Evolutionary conservation across 2,797 vertebrate species (phyloP).

Genomic region (Cossypha heuglini): DNA sequence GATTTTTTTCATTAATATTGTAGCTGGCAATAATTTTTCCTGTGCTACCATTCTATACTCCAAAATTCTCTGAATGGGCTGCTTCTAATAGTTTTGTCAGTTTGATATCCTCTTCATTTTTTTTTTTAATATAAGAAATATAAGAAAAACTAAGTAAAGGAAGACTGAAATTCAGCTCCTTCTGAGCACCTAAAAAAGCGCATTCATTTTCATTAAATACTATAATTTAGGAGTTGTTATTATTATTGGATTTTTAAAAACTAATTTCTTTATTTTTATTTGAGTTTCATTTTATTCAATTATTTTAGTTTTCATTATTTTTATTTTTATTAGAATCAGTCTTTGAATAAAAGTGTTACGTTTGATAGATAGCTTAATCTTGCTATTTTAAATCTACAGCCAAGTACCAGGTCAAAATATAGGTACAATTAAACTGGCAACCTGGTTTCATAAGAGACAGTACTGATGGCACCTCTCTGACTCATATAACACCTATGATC

Average conservation of each 20-base stretch:
- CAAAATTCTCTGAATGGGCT: not conserved
- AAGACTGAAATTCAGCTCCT: not conserved
- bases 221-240: not conserved
- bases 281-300: not conserved
- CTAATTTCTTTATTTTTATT: not conserved
- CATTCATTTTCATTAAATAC: not conserved
- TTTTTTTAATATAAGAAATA: not conserved
- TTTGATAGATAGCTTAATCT: not conserved
- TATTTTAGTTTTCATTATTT: not conserved
- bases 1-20: conserved; percentile 11
- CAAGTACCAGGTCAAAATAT: not conserved
- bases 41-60: not conserved
- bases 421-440: not conserved
- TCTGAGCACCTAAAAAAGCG: not conserved
- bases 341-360: not conserved
- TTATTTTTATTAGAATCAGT: not conserved
- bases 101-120: not conserved
- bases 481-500: not conserved
- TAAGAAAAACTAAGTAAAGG: not conserved
- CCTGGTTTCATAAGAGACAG: not conserved
- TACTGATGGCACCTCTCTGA: not conserved
- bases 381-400: not conserved
- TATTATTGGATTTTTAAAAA: not conserved
- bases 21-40: not conserved
- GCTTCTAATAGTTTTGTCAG: not conserved